Conservation (phyloP, 2,113 vertebrate genomes). For the Halichoerus grypus region DNA sequence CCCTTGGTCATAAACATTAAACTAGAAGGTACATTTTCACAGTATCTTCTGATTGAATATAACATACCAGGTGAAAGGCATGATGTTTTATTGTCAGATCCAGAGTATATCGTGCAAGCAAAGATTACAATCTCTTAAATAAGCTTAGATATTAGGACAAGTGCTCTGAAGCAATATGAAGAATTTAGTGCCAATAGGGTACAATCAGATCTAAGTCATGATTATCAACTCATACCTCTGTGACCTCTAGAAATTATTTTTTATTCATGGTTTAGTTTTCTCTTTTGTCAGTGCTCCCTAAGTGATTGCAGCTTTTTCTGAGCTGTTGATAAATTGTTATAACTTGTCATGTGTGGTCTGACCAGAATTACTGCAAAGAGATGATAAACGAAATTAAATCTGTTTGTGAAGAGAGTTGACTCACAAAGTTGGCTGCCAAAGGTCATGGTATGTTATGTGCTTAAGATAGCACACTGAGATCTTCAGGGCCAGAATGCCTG, state of each 20-base stretch:
- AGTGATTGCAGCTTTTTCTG: not conserved
- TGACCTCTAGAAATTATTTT: not conserved
- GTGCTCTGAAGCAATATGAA: not conserved
- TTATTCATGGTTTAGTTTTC: not conserved
- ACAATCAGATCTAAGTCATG: not conserved
- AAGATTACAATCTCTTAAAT: not conserved
- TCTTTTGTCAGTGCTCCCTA: not conserved
- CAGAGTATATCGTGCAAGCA: not conserved
- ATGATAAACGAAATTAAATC: conserved; percentile 25
- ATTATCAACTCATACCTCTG: not conserved
- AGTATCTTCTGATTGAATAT: not conserved
- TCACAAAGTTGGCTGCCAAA: conserved; percentile 37
- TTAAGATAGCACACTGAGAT: not conserved
- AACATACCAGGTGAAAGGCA: not conserved
- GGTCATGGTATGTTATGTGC: not conserved
- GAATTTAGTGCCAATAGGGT: not conserved
- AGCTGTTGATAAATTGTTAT: not conserved
- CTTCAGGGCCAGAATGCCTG: not conserved
- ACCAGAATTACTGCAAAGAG: conserved; percentile 13
- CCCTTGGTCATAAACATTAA: not conserved
- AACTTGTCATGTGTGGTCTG: not conserved
- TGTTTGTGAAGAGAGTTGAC: conserved; percentile 19
- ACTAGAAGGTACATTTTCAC: not conserved
- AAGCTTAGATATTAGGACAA: not conserved
- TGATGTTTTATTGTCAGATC: not conserved